phyloP scores from a whole-genome alignment of 2,113 vertebrate species.

The Amphiprion percula region DNA sequence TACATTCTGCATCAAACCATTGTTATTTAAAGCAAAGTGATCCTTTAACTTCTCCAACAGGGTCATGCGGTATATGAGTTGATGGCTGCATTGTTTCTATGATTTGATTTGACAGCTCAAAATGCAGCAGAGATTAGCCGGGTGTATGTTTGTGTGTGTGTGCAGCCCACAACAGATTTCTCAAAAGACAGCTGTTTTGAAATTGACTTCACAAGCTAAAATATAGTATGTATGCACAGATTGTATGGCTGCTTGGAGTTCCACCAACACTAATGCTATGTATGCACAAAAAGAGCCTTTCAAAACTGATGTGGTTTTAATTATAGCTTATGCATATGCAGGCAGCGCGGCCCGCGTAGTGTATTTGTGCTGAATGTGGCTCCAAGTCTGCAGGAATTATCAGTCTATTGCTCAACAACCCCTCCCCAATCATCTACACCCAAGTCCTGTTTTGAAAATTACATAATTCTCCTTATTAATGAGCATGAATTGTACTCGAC shows the following conservation, averaged over 20 bases:
- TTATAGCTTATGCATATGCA: conserved; percentile 59
- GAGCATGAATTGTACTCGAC: conserved; percentile 74
- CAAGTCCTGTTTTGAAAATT: conserved; percentile 73
- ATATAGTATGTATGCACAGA: conserved; percentile 6
- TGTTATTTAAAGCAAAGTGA: conserved; percentile 4
- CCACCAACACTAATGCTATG: conserved; percentile 38
- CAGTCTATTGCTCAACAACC: conserved; percentile 35
- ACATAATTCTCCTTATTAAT: conserved; percentile 80
- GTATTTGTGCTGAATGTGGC: conserved; percentile 35
- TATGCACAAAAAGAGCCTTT: conserved; percentile 45
- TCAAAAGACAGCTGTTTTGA: conserved; percentile 26
- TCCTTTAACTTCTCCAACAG: neutral
- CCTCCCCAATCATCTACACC: conserved; percentile 41
- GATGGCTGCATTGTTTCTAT: conserved; percentile 8
- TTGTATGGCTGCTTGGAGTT: conserved; percentile 27
- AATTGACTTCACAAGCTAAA: conserved; percentile 38
- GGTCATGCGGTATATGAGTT: neutral
- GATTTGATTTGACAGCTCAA: conserved; percentile 24
- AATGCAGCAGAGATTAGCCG: conserved; percentile 1
- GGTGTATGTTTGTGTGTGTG: neutral
- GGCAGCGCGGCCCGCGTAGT: conserved; percentile 24
- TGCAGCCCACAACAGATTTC: neutral
- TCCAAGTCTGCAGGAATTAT: conserved; percentile 53
- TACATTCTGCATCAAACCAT: neutral
- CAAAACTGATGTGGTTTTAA: conserved; percentile 54